Evolutionary conservation across 2,113 vertebrate species (phyloP).

Genomic region (Platysternon megacephalum): DNA sequence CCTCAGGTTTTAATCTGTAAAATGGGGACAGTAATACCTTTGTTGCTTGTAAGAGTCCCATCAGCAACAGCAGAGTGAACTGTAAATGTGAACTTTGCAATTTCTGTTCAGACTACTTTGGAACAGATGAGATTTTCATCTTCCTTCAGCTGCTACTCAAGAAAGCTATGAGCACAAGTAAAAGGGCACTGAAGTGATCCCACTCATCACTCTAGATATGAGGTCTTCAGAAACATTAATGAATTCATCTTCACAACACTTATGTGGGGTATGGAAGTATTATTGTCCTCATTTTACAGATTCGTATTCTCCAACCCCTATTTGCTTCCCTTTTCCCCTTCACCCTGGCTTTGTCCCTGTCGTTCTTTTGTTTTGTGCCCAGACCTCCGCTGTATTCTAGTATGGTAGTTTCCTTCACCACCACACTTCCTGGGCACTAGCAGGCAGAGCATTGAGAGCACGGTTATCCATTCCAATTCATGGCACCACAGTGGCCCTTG

Average conservation of each 20-base stretch:
- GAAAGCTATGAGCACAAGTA: background rate
- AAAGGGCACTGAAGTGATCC: background rate
- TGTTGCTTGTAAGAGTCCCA: background rate
- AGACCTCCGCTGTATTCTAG: background rate
- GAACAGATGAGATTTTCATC: background rate
- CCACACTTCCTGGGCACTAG: background rate
- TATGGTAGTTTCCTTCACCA: no score
- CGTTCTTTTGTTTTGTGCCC: background rate
- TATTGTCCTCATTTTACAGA: no score
- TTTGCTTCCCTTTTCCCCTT: background rate
- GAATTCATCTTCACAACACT: background rate
- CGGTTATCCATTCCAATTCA: background rate
- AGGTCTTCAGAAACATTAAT: background rate
- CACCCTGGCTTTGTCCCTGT: background rate
- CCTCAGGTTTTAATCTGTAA: background rate
- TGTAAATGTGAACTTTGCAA: background rate
- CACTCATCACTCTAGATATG: background rate
- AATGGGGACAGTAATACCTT: background rate
- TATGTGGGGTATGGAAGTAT: no score
- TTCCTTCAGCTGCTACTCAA: background rate
- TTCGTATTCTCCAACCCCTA: no score
- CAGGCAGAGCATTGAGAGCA: background rate
- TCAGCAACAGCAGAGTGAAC: background rate
- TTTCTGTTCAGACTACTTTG: background rate
- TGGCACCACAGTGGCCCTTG: background rate